Evolutionary conservation across 2,888 invertebrate species (phyloP).

Genomic region (Antheraea yamamai): DNA sequence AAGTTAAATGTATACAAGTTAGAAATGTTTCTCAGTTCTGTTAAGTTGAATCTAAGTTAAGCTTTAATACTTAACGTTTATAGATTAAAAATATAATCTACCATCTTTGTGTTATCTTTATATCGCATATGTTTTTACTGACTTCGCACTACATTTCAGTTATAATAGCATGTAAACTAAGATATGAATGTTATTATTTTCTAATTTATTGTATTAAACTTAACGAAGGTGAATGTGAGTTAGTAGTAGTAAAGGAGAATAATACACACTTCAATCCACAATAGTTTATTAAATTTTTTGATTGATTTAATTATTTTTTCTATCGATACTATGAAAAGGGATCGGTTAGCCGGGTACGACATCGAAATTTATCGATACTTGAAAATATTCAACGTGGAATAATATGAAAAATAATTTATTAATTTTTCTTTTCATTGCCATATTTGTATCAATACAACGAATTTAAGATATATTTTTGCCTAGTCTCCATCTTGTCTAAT

Average conservation of each 20-base stretch:
- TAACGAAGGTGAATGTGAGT: background rate
- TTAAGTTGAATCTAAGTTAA: background rate
- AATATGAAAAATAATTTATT: background rate
- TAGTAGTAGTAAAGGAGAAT: background rate
- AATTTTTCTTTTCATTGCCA: slow-evolving; percentile 39
- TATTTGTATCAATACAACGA: slow-evolving; percentile 60
- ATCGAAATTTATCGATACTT: background rate
- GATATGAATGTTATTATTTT: background rate
- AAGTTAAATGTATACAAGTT: background rate
- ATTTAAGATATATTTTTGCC: slow-evolving; percentile 42
- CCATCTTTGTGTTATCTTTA: background rate
- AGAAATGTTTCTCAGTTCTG: background rate
- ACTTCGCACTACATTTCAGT: background rate
- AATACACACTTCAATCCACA: background rate
- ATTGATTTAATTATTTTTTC: background rate
- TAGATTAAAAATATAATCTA: background rate
- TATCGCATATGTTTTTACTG: background rate
- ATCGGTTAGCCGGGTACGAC: background rate
- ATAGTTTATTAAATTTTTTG: no score
- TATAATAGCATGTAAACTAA: background rate
- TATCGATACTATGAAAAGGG: background rate
- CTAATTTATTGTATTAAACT: background rate
- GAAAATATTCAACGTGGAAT: background rate
- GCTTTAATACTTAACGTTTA: background rate
- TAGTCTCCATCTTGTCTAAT: slow-evolving; percentile 64